These are phyloP conservation scores for Agrotis segetum DNA, from an alignment of 2,888 invertebrate species.

Conservation along the genomic window DNA sequence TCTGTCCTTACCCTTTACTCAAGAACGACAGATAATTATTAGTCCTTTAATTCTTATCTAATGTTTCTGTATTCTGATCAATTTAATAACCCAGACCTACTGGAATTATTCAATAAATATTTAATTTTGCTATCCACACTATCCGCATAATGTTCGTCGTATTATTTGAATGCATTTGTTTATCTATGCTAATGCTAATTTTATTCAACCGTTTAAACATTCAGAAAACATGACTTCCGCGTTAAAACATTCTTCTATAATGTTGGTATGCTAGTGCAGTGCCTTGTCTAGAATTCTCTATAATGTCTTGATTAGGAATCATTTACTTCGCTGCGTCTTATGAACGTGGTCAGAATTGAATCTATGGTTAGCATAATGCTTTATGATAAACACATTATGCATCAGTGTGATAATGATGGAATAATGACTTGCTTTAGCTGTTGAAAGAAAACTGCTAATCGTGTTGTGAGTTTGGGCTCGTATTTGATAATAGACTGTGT, in stretches of 20 bases:
- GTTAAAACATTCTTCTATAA: slow-evolving; percentile 21
- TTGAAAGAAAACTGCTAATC: background rate
- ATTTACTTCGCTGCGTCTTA: slow-evolving; percentile 36
- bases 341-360: slow-evolving; percentile 38
- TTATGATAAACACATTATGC: slow-evolving; percentile 20
- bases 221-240: slow-evolving; percentile 43
- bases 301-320: slow-evolving; percentile 44
- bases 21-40: too few species aligned
- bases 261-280: slow-evolving; percentile 29
- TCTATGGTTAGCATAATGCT: slow-evolving; percentile 35
- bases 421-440: background rate
- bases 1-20: too few species aligned
- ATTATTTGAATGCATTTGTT: background rate
- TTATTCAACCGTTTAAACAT: slow-evolving; percentile 25
- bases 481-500: background rate
- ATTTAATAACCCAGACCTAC: background rate
- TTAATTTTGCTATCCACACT: slow-evolving; percentile 1
- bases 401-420: background rate
- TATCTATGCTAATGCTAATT: background rate
- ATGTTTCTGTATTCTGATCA: too few species aligned
- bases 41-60: too few species aligned
- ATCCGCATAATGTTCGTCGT: background rate
- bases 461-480: background rate
- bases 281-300: slow-evolving; percentile 39
- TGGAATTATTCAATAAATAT: background rate